Percentiles rank a stretch among this genome's conserved stretches.
phyloP scores from a whole-genome alignment of 30 jellyfish, hydroid and myxozoan genomes.

The Aurelia aurita region DNA sequence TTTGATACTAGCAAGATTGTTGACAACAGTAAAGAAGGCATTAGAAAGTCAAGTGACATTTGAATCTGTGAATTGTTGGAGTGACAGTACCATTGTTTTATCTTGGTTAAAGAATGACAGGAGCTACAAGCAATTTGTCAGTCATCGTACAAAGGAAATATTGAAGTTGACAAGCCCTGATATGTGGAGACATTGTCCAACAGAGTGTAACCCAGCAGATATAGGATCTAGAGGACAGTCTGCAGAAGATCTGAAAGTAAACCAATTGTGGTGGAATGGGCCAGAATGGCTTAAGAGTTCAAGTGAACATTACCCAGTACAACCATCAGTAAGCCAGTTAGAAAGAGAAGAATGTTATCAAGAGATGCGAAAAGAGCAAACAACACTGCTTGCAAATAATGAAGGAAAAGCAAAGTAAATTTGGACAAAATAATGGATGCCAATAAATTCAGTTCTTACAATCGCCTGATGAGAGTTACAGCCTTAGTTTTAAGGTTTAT shows the following conservation, averaged over 20 bases:
- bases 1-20: too few species aligned
- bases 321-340: too few species aligned
- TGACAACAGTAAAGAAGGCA: too few species aligned
- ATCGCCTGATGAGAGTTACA: conserved; percentile 26
- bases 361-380: too few species aligned
- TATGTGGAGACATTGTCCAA: conserved; percentile 53
- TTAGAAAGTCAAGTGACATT: neutral
- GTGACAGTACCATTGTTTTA: conserved; percentile 49
- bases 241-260: conserved; percentile 8
- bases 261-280: conserved; percentile 67
- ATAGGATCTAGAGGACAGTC: conserved; percentile 62
- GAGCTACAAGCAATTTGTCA: conserved; percentile 45
- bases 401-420: neutral
- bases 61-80: conserved; percentile 25
- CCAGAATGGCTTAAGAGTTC: conserved; percentile 47
- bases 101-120: conserved; percentile 31
- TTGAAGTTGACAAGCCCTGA: conserved; percentile 15
- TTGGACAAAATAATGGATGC: neutral
- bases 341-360: too few species aligned
- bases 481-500: conserved; percentile 43
- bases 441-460: conserved; percentile 12
- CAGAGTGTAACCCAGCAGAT: conserved; percentile 66
- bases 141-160: conserved; percentile 41
- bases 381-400: neutral
- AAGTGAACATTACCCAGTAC: too few species aligned